Conservation (phyloP, 1,140 invertebrate species). For the Melipona quadrifasciata region DNA sequence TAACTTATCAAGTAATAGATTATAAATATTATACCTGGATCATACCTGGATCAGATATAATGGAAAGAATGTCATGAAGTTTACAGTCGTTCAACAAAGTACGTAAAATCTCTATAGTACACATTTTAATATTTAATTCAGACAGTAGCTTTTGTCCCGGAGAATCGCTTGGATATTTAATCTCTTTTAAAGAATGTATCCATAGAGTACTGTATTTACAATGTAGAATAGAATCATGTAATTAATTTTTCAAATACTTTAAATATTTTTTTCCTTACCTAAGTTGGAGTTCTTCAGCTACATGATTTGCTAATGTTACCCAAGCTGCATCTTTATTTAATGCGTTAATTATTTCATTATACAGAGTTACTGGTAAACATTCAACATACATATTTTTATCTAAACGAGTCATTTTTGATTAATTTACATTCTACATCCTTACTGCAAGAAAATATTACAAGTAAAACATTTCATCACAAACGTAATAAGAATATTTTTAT, state of each 20-base stretch:
- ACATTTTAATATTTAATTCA: conserved; percentile 70
- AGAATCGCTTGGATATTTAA: conserved; percentile 38
- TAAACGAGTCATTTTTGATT: conserved; percentile 63
- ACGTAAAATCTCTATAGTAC: conserved; percentile 67
- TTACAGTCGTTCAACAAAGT: conserved; percentile 66
- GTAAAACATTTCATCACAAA: background rate
- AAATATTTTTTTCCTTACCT: conserved; percentile 54
- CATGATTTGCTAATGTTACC: conserved; percentile 64
- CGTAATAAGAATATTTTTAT: background rate
- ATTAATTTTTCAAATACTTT: background rate
- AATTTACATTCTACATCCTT: background rate
- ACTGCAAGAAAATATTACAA: background rate
- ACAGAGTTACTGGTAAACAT: conserved; percentile 58
- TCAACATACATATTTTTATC: conserved; percentile 63
- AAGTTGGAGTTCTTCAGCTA: conserved; percentile 59
- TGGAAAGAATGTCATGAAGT: conserved; percentile 64
- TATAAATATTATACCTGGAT: too few species aligned
- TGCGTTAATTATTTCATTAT: conserved; percentile 66
- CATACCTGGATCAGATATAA: conserved; percentile 69
- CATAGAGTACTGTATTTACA: conserved; percentile 44
- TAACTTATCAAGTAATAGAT: conserved; percentile 6
- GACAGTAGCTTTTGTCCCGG: conserved; percentile 67
- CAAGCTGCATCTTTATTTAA: conserved; percentile 66
- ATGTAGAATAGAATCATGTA: background rate
- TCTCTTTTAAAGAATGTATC: conserved; percentile 59